Percentiles rank a stretch among this genome's conserved stretches.
Conservation (phyloP, 1,140 invertebrate species). For the Drosophila tsacasi region DNA sequence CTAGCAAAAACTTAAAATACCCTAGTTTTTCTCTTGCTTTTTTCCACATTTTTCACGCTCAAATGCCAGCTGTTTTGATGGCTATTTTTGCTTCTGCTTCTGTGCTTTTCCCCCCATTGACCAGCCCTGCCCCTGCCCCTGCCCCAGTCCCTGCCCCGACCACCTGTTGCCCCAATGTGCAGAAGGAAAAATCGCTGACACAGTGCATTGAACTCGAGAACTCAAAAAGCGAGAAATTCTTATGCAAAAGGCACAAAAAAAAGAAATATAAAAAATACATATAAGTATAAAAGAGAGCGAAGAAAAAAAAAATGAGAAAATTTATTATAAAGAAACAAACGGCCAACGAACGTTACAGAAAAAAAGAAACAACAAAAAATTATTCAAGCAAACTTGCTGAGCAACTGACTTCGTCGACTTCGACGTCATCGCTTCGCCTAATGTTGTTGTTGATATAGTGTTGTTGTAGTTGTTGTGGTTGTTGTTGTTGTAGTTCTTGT, state of each 20-base stretch:
- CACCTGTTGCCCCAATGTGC: slow-evolving; percentile 31
- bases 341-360: slow-evolving; percentile 28
- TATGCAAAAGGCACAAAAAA: slow-evolving; percentile 68
- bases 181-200: slow-evolving; percentile 63
- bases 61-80: slow-evolving; percentile 22
- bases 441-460: slow-evolving; percentile 7
- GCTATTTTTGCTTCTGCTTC: slow-evolving; percentile 15
- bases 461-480: slow-evolving; percentile 25
- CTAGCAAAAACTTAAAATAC: not conserved
- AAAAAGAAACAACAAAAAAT: slow-evolving; percentile 9
- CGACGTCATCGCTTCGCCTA: slow-evolving; percentile 34
- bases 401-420: slow-evolving; percentile 41
- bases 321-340: slow-evolving; percentile 39
- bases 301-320: slow-evolving; percentile 51
- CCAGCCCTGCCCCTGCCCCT: slow-evolving; percentile 4
- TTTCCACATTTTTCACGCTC: slow-evolving; percentile 30
- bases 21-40: slow-evolving; percentile 1
- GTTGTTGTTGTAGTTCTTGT: slow-evolving; percentile 10
- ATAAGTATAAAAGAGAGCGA: slow-evolving; percentile 39
- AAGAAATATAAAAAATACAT: slow-evolving; percentile 24
- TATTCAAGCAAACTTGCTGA: slow-evolving; percentile 79
- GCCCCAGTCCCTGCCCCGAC: not conserved
- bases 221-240: slow-evolving; percentile 76
- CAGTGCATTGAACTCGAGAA: slow-evolving; percentile 78
- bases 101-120: slow-evolving; percentile 8